Base-by-base conservation (phyloP, 1,140 invertebrate genomes). In the Linepithema humile region DNA sequence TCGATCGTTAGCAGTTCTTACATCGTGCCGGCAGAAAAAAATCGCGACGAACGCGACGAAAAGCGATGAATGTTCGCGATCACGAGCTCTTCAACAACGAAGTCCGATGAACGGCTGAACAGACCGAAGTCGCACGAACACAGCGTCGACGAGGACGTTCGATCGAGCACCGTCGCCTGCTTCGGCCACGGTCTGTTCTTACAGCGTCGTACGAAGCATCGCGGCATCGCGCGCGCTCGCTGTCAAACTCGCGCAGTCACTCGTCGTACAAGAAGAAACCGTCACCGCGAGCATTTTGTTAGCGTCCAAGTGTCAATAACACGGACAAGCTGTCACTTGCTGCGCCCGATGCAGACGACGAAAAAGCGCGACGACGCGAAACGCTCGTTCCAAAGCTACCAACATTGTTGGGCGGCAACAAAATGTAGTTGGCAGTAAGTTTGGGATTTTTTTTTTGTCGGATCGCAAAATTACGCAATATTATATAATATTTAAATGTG, bases 271-370 rank as follows among this genome's bases (percentile, higher is more conserved):
- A 17, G 5, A 20, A 62, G n/a, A 12, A 20, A 67, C 17, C 23
- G 53, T 55, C 10, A 5, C 9, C 10, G n/a, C 48, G 45, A 17
- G 35, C 17, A 6, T 59, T 29, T 17, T 12, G 23, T 9, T n/a
- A 20, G 29, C 57, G 17, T 38, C 4, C 17, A 5, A 35, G n/a
- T 38, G 53, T 32, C 75, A 32, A 43, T 65, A 40, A 80, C n/a
- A 70, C 69, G 70, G 55, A 80, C 57, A 88, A 92, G 78, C 91
- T 92, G 91, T 92, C 91, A 92, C 84, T 91, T 88, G 86, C 84
- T 72, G 84, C 83, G 84, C 83, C 87, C 84, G 83, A 89, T 89
- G 91, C 91, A 92, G 89, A 90, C 88, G 89, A 88, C 85, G 83
- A 75, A n/a, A n/a, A n/a, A n/a, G n/a, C n/a, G n/a, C n/a, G 65